Conservation (phyloP, 2,797 vertebrate species). For the Danio albolineatus region DNA sequence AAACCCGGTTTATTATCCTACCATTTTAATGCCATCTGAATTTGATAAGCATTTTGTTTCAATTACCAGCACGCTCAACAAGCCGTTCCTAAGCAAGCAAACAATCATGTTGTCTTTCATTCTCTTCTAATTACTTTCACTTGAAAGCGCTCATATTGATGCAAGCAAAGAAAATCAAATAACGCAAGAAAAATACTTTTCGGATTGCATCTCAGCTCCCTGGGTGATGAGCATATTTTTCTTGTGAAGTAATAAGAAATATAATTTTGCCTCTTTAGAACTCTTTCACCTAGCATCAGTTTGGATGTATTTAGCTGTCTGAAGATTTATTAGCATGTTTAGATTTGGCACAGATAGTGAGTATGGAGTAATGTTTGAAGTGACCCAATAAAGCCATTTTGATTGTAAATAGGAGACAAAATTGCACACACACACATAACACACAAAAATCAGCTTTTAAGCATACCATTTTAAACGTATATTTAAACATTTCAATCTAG, state of each 20-base stretch:
- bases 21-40: slow-evolving; percentile 37
- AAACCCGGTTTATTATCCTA: not conserved
- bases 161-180: slow-evolving; percentile 33
- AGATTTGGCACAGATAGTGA: no score
- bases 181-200: slow-evolving; percentile 40
- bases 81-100: slow-evolving; percentile 25
- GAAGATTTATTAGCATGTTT: no score
- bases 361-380: no score
- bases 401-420: no score
- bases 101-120: slow-evolving; percentile 29
- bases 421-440: no score
- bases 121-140: slow-evolving; percentile 26
- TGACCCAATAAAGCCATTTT: no score
- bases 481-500: no score
- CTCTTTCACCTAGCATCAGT: slow-evolving; percentile 36
- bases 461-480: no score
- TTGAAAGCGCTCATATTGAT: slow-evolving; percentile 23
- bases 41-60: slow-evolving; percentile 41
- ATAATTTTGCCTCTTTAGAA: slow-evolving; percentile 31
- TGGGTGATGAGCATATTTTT: slow-evolving; percentile 42
- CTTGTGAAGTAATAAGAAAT: slow-evolving; percentile 25
- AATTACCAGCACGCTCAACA: slow-evolving; percentile 20
- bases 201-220: slow-evolving; percentile 27
- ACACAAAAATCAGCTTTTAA: no score
- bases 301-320: not conserved